Percentiles rank a stretch among this genome's conserved stretches.
These are phyloP conservation scores for Hofmannophila pseudospretella DNA, from an alignment of 2,888 invertebrate species.

Conservation along the genomic window DNA sequence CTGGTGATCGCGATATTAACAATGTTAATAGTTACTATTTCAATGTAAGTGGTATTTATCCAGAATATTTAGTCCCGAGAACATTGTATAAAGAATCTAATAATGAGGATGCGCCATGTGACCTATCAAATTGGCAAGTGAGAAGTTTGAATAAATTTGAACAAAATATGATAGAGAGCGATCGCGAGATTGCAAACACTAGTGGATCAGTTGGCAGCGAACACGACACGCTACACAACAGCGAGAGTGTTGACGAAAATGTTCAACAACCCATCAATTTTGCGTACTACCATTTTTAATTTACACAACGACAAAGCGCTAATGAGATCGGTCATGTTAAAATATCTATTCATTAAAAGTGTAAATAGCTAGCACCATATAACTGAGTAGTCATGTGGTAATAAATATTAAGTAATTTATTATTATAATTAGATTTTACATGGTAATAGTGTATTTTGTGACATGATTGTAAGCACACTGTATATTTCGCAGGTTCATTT, in stretches of 20 bases:
- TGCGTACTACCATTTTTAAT: slow-evolving; percentile 70
- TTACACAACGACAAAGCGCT: slow-evolving; percentile 15
- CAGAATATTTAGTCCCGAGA: slow-evolving; percentile 32
- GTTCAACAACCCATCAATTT: slow-evolving; percentile 64
- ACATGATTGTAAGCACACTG: slow-evolving; percentile 17
- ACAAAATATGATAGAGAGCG: slow-evolving; percentile 22
- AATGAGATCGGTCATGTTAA: slow-evolving; percentile 19
- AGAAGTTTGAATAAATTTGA: slow-evolving; percentile 27
- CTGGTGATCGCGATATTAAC: slow-evolving; percentile 10
- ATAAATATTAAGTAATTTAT: slow-evolving; percentile 59
- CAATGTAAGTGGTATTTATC: slow-evolving; percentile 23
- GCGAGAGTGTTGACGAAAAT: slow-evolving; percentile 21
- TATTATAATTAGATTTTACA: slow-evolving; percentile 61
- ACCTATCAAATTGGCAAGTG: slow-evolving; percentile 62
- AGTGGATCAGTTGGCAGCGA: slow-evolving; percentile 39
- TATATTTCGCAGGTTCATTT: slow-evolving; percentile 12
- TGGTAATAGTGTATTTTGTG: slow-evolving; percentile 33
- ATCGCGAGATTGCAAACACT: slow-evolving; percentile 27
- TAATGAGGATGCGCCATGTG: slow-evolving; percentile 52
- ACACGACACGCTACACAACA: slow-evolving; percentile 18
- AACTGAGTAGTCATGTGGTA: slow-evolving; percentile 59
- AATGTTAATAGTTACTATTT: slow-evolving; percentile 15
- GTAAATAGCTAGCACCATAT: slow-evolving; percentile 38
- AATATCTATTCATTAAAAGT: slow-evolving; percentile 25
- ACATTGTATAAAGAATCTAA: slow-evolving; percentile 27